phyloP scores from a whole-genome alignment of 2,888 invertebrate genomes.

The Leucophenga montana region DNA sequence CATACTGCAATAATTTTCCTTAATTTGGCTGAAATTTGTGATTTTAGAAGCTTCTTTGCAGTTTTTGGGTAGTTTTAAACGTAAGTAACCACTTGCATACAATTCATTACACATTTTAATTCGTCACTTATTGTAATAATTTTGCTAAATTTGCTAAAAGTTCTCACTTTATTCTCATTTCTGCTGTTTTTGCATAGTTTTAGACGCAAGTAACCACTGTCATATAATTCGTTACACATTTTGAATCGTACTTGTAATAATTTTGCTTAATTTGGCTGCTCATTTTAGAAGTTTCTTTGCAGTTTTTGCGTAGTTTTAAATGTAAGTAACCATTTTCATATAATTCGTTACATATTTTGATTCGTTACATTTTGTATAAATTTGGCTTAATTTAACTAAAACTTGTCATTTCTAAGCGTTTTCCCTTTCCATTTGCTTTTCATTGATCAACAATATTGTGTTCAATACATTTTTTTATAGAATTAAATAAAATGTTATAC shows the following conservation, averaged over 20 bases:
- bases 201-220: not conserved
- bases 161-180: no score
- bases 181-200: not conserved
- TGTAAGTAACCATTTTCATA: not conserved
- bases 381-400: not conserved
- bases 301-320: not conserved
- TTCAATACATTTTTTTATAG: no score
- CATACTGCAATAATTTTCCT: not conserved
- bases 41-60: no score
- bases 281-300: no score
- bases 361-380: not conserved
- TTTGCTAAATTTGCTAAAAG: no score
- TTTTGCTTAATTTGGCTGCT: no score
- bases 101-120: no score
- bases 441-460: conserved; percentile 17
- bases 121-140: no score
- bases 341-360: not conserved
- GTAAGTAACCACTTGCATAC: no score
- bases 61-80: no score
- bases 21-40: not conserved
- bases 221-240: not conserved
- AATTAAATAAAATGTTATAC: not conserved
- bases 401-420: not conserved
- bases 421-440: not conserved
- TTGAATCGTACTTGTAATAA: not conserved